Evolutionary conservation across 2,113 vertebrate species (phyloP).

Genomic region (Bubalus kerabau): DNA sequence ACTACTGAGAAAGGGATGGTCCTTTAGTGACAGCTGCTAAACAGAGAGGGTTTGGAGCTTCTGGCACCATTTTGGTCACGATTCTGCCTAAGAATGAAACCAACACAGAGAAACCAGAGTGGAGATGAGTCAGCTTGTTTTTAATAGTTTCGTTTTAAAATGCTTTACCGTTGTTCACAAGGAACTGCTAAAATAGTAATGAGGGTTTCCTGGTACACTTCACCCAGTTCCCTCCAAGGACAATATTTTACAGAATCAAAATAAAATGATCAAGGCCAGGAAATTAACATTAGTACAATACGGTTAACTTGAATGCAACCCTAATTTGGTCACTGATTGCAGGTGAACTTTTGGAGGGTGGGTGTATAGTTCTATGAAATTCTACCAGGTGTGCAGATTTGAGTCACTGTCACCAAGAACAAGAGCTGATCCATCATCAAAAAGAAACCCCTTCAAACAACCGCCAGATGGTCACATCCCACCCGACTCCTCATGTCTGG

Average conservation of each 20-base stretch:
- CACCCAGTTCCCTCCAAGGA: neutral
- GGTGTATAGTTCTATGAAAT: neutral
- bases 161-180: neutral
- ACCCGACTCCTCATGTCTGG: neutral
- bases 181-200: neutral
- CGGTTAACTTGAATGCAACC: neutral
- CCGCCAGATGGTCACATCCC: neutral
- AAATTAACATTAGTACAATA: neutral
- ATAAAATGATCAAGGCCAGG: neutral
- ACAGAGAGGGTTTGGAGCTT: neutral
- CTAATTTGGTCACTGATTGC: neutral
- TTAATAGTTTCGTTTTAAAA: neutral
- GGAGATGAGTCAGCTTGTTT: neutral
- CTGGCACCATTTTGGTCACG: neutral
- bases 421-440: neutral
- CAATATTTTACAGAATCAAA: rapidly evolving
- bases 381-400: neutral
- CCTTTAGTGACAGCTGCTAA: neutral
- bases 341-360: neutral
- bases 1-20: neutral
- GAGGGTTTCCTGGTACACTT: neutral
- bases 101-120: neutral
- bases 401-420: too few relatives aligned
- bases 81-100: neutral
- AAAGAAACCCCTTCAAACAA: neutral